Conservation (phyloP, 2,797 vertebrate species). For the Cynopterus sphinx region DNA sequence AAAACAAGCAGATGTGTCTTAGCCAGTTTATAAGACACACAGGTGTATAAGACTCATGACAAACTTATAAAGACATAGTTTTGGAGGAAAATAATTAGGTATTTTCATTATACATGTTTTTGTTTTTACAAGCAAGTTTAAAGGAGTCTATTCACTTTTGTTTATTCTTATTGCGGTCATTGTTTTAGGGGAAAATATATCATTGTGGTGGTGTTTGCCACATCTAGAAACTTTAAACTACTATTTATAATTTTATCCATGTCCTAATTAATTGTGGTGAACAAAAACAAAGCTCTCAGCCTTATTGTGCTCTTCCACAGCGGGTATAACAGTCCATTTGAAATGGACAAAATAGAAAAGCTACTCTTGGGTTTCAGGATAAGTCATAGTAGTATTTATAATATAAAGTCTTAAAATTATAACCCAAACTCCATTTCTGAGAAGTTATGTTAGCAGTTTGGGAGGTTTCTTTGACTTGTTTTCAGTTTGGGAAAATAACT, state of each 20-base stretch:
- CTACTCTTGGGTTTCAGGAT: not conserved
- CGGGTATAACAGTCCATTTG: not conserved
- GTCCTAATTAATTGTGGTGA: not conserved
- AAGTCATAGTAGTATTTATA: not conserved
- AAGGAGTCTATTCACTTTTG: not conserved
- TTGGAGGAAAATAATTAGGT: not conserved
- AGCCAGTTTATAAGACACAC: not conserved
- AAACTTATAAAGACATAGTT: not conserved
- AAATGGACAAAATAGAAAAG: not conserved
- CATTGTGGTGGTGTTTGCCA: not conserved
- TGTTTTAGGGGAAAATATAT: not conserved
- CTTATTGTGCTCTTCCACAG: not conserved
- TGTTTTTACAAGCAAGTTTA: not conserved
- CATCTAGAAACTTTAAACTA: not conserved
- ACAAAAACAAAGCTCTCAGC: not conserved
- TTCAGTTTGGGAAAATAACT: not conserved
- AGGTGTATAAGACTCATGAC: not conserved
- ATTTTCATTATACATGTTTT: not conserved
- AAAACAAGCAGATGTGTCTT: not conserved
- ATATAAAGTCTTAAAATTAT: not conserved
- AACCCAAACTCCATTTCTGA: not conserved
- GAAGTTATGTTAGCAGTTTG: not conserved
- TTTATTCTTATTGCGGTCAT: not conserved
- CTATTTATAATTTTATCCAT: slow-evolving; percentile 36
- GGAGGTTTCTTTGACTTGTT: not conserved